These are phyloP conservation scores for Tenthredo livida DNA, from an alignment of 2,888 invertebrate genomes.

Conservation along the genomic window DNA sequence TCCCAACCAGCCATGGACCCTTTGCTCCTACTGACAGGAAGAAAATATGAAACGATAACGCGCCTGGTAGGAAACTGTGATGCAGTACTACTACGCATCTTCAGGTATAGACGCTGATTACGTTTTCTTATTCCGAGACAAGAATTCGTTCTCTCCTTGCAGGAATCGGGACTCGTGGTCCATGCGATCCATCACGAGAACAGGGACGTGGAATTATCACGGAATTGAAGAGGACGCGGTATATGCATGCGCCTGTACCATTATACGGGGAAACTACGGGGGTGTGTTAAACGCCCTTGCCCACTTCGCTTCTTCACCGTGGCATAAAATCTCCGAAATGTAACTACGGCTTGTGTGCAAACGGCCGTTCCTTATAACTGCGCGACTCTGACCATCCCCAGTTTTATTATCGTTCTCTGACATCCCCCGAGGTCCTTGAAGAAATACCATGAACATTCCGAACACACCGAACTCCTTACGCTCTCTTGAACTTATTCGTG, in stretches of 20 bases:
- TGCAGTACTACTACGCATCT: neutral
- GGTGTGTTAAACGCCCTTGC: no score
- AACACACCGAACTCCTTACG: neutral
- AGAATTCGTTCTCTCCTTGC: neutral
- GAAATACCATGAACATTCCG: conserved; percentile 15
- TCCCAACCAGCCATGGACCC: conserved; percentile 1
- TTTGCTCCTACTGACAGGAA: conserved; percentile 7
- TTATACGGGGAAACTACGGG: no score
- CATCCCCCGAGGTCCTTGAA: conserved; percentile 5
- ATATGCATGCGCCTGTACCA: no score
- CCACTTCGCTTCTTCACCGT: no score
- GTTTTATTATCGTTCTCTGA: neutral
- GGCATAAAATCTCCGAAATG: neutral
- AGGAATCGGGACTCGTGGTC: neutral
- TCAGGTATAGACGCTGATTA: neutral
- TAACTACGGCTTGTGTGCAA: neutral
- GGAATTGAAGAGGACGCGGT: neutral
- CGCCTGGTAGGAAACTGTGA: neutral
- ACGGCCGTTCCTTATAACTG: neutral
- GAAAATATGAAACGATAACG: conserved; percentile 46
- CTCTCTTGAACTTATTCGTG: neutral
- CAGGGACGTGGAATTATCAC: neutral
- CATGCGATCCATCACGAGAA: no score
- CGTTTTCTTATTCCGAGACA: neutral
- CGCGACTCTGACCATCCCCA: neutral